Conservation (phyloP, 1,140 invertebrate species). For the Leptoteleia sp. region DNA sequence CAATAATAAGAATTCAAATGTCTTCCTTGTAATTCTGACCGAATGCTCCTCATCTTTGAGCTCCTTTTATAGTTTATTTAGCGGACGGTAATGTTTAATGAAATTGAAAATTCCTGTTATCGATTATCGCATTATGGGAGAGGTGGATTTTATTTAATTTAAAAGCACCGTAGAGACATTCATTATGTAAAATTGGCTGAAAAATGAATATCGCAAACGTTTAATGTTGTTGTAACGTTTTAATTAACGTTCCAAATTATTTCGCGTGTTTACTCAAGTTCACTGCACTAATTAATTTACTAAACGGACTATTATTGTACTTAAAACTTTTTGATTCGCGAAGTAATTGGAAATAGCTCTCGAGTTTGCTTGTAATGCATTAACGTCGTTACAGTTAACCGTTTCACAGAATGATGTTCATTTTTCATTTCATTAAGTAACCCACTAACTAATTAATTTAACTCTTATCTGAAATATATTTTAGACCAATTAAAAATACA, state of each 20-base stretch:
- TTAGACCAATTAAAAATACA: too few species aligned
- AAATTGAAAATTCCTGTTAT: slow-evolving; percentile 33
- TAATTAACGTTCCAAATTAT: slow-evolving; percentile 8
- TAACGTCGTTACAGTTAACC: too few species aligned
- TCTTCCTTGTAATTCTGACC: slow-evolving; percentile 12
- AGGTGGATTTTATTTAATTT: slow-evolving; percentile 11
- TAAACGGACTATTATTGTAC: neutral
- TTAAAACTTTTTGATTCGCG: neutral
- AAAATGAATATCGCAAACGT: too few species aligned
- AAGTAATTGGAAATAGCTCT: neutral
- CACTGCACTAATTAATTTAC: neutral
- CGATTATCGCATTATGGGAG: slow-evolving; percentile 3
- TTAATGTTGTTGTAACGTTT: neutral
- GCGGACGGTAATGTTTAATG: too few species aligned
- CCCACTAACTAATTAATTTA: too few species aligned
- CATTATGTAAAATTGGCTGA: slow-evolving; percentile 1
- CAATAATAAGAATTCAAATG: slow-evolving; percentile 6
- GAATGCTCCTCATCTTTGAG: slow-evolving; percentile 2
- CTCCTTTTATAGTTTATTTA: slow-evolving; percentile 5
- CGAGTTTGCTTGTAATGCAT: neutral
- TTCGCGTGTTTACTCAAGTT: neutral
- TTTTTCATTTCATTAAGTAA: too few species aligned
- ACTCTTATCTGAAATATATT: too few species aligned
- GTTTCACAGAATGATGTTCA: too few species aligned
- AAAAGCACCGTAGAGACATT: neutral